Evolutionary conservation across 2,888 invertebrate genomes (phyloP).

Genomic region (Carabus problematicus): DNA sequence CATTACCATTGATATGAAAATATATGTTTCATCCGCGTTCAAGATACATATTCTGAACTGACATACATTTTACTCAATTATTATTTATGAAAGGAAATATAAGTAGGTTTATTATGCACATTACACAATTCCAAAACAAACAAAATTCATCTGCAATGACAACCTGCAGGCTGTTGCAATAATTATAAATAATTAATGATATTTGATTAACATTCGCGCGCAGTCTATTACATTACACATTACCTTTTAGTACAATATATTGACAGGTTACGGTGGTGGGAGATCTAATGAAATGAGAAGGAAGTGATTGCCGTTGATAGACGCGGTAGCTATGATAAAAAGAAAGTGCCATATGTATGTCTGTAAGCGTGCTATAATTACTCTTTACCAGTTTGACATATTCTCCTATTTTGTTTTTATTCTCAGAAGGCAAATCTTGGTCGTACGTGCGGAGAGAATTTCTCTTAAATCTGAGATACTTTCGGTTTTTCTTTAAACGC

Average conservation of each 20-base stretch:
- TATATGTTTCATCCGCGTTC: neutral
- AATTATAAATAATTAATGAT: neutral
- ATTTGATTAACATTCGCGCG: neutral
- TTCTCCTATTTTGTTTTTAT: slow-evolving; percentile 8
- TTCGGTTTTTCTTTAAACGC: slow-evolving; percentile 30
- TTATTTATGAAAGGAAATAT: too few relatives aligned
- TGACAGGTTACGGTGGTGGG: slow-evolving; percentile 1
- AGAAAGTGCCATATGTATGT: slow-evolving; percentile 32
- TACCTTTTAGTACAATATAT: neutral
- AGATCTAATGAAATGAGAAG: neutral
- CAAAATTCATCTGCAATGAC: too few relatives aligned
- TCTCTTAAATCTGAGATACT: slow-evolving; percentile 33
- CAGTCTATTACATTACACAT: slow-evolving; percentile 1
- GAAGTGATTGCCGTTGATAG: neutral
- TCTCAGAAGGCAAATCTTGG: neutral
- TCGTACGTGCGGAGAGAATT: slow-evolving; percentile 29
- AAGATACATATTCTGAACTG: too few relatives aligned
- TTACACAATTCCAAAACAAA: too few relatives aligned
- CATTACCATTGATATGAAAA: neutral
- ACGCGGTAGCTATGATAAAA: slow-evolving; percentile 22
- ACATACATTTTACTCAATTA: too few relatives aligned
- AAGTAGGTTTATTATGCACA: too few relatives aligned
- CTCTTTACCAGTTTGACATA: slow-evolving; percentile 18
- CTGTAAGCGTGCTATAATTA: slow-evolving; percentile 19
- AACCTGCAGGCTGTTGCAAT: neutral